Evolutionary conservation across 2,797 vertebrate genomes (phyloP).

Genomic region (Psittacula derbiana): DNA sequence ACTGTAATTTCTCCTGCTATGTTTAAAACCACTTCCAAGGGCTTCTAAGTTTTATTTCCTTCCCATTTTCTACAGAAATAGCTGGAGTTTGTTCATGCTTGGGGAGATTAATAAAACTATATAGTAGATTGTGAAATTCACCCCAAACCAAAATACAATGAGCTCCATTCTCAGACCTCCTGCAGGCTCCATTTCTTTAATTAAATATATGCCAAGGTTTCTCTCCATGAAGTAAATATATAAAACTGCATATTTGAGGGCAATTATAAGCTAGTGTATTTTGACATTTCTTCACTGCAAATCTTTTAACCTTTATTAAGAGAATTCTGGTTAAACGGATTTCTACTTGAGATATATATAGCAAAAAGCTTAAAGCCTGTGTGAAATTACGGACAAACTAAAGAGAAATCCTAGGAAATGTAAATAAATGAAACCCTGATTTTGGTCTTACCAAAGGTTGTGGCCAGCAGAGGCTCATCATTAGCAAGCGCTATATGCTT

Average conservation of each 20-base stretch:
- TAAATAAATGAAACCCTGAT: not conserved
- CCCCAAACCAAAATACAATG: slow-evolving; percentile 57
- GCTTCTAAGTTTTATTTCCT: slow-evolving; percentile 53
- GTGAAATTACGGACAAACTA: not conserved
- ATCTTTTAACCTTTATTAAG: slow-evolving; percentile 57
- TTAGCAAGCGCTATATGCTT: not conserved
- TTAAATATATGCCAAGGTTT: slow-evolving; percentile 49
- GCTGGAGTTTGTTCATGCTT: slow-evolving; percentile 43
- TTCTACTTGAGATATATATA: slow-evolving; percentile 46
- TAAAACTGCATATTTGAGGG: slow-evolving; percentile 54
- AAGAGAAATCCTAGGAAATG: not conserved
- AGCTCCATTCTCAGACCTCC: slow-evolving; percentile 55
- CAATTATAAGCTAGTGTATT: slow-evolving; percentile 55
- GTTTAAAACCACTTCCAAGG: slow-evolving; percentile 53
- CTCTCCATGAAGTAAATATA: slow-evolving; percentile 55
- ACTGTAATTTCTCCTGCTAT: slow-evolving; percentile 57
- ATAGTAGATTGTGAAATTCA: slow-evolving; percentile 56
- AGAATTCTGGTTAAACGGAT: slow-evolving; percentile 34
- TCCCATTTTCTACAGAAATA: slow-evolving; percentile 53
- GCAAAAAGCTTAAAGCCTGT: slow-evolving; percentile 1
- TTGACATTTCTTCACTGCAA: slow-evolving; percentile 59
- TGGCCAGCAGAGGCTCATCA: not conserved
- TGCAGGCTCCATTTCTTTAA: slow-evolving; percentile 55
- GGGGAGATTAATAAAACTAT: slow-evolving; percentile 54
- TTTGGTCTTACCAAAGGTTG: not conserved